Evolutionary conservation across 2,888 invertebrate genomes (phyloP), one percentile per base, ranked within the genome.

Genomic region (Epistrophe grossulariae): DNA sequence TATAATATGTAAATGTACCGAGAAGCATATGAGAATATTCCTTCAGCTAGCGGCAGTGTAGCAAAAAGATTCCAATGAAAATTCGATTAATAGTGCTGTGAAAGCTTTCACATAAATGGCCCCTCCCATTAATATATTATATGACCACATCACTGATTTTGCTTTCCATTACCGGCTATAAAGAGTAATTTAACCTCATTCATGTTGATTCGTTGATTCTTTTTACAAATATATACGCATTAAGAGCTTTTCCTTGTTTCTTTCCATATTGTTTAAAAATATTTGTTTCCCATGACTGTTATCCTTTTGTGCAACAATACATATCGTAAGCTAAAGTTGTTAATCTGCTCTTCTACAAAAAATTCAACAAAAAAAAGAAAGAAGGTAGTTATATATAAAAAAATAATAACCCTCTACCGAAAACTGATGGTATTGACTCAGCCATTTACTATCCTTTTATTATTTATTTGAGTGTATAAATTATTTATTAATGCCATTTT

Each of bases 391-490:
- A 50, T 52, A 31, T 2, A n/a, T 8, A 28, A n/a, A 9, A 43
- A 11, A 28, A 62, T 28, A 13, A 5, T 5, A 13, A n/a, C n/a
- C 13, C 15, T 31, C n/a, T n/a, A 43, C 43, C n/a, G 17, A 66
- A 66, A 66, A 48, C 11, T 50, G 50, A 68, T 50, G 50, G 38
- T 68, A 70, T 55, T 70, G 55, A 55, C 40, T 40, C 68, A 50
- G 35, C 19, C 38, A 68, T 68, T 68, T 70, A 38, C 52, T 70
- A 38, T 38, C 35, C 55, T 40, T 55, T 70, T 70, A 40, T 55
- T 70, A 70, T 70, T 70, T 70, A 70, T 70, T 70, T 35, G 70
- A 70, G 70, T 52, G 52, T 55, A 55, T 40, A 40, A 28, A 70
- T 70, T 19, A 40, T 40, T 55, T 55, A 55, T 70, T 40, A 55